Evolutionary conservation across 2,888 invertebrate genomes (phyloP).

Genomic region (Rhagonycha lutea): DNA sequence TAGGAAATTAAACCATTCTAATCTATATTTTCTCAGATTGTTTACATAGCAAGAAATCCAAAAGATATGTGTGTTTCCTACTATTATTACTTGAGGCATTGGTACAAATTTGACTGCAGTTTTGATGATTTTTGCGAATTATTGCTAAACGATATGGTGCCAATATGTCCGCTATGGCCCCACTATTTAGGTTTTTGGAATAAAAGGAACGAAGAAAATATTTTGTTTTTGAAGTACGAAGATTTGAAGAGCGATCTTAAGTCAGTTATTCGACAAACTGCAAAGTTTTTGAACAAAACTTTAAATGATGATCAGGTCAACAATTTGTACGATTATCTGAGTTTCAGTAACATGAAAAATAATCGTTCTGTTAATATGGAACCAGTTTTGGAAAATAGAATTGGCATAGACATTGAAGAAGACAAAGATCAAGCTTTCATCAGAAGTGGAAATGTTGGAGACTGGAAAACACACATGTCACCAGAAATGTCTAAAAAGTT

Average conservation of each 20-base stretch:
- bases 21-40: conserved; percentile 62
- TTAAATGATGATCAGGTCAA: conserved; percentile 69
- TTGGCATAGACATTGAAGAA: conserved; percentile 44
- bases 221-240: conserved; percentile 81
- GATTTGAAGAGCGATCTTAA: conserved; percentile 78
- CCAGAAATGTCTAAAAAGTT: conserved; percentile 72
- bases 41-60: conserved; percentile 87
- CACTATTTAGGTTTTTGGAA: conserved; percentile 72
- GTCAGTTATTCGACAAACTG: conserved; percentile 67
- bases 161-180: conserved; percentile 67
- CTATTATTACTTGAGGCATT: conserved; percentile 78
- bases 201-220: conserved; percentile 68
- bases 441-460: conserved; percentile 56
- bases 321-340: conserved; percentile 43
- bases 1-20: neutral
- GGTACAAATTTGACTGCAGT: conserved; percentile 63
- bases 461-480: conserved; percentile 65
- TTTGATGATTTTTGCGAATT: conserved; percentile 79
- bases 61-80: conserved; percentile 90
- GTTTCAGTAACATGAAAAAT: conserved; percentile 58
- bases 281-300: conserved; percentile 70
- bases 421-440: conserved; percentile 50
- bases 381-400: conserved; percentile 41
- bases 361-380: conserved; percentile 64
- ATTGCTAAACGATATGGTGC: conserved; percentile 69